These are phyloP conservation scores for Hybos culiciformis DNA, from an alignment of 2,888 invertebrate genomes.

Conservation along the genomic window DNA sequence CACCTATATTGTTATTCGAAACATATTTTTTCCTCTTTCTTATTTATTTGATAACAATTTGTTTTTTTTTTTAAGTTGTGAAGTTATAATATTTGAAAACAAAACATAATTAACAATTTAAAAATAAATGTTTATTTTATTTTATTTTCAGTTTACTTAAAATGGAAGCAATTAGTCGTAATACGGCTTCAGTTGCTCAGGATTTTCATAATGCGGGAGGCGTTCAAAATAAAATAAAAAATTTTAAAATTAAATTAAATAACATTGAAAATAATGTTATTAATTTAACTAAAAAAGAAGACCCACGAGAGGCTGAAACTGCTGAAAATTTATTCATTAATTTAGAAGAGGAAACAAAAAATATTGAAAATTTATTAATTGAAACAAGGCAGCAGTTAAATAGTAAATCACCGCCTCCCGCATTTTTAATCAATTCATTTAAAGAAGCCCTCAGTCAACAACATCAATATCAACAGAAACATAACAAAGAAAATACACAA, in stretches of 20 bases:
- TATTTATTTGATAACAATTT: too few species aligned
- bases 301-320: conserved; percentile 24
- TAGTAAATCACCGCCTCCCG: conserved; percentile 36
- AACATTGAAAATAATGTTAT: neutral
- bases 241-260: conserved; percentile 33
- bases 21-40: neutral
- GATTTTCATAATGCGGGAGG: conserved; percentile 53
- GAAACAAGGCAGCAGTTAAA: conserved; percentile 32
- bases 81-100: too few species aligned
- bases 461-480: conserved; percentile 12
- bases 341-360: conserved; percentile 6
- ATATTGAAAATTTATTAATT: conserved; percentile 6
- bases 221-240: conserved; percentile 22
- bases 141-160: conserved; percentile 29
- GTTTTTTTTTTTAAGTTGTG: conserved; percentile 2
- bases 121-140: neutral
- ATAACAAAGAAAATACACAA: conserved; percentile 14
- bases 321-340: too few species aligned
- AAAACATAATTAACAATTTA: neutral
- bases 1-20: neutral
- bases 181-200: conserved; percentile 39
- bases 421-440: conserved; percentile 28
- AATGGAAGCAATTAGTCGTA: conserved; percentile 38
- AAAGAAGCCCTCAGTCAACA: neutral
- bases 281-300: neutral